phyloP scores from a whole-genome alignment of 2,113 vertebrate genomes.

The Syngnathus floridae region DNA sequence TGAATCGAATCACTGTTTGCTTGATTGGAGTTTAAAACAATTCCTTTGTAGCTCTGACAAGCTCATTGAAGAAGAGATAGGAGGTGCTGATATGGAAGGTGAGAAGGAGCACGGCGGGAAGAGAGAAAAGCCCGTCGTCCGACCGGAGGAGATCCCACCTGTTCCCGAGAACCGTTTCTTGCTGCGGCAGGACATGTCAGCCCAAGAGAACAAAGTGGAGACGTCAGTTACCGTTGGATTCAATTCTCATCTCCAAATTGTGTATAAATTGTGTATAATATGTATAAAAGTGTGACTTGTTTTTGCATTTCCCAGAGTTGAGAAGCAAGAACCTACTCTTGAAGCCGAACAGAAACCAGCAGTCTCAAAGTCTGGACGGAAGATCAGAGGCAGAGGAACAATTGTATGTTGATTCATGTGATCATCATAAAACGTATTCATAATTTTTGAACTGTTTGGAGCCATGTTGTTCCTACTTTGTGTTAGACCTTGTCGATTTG shows the following conservation, averaged over 20 bases:
- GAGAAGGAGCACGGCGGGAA: constrained; percentile 72
- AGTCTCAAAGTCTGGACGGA: constrained; percentile 94
- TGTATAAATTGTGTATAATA: too few relatives aligned
- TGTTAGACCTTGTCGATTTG: neutral
- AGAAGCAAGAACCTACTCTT: constrained; percentile 65
- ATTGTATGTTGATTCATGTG: constrained; percentile 74
- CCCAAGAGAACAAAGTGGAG: constrained; percentile 72
- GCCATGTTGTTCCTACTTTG: neutral
- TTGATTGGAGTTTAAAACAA: constrained; percentile 2
- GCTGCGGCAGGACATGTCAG: constrained; percentile 82
- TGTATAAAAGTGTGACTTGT: constrained; percentile 1
- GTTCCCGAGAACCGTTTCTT: constrained; percentile 96
- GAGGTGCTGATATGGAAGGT: constrained; percentile 70
- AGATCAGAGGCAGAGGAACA: constrained; percentile 94
- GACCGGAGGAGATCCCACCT: constrained; percentile 94
- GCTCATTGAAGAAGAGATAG: constrained; percentile 66
- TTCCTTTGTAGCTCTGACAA: constrained; percentile 45
- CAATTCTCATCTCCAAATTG: neutral
- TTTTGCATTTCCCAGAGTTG: constrained; percentile 62
- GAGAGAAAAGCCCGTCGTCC: constrained; percentile 89
- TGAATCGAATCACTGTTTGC: neutral
- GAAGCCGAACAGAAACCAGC: constrained; percentile 81
- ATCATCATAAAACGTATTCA: neutral
- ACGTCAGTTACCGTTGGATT: constrained; percentile 61
- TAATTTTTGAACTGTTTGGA: neutral